phyloP scores from a whole-genome alignment of 2,113 vertebrate species.

The Asarcornis scutulata region DNA sequence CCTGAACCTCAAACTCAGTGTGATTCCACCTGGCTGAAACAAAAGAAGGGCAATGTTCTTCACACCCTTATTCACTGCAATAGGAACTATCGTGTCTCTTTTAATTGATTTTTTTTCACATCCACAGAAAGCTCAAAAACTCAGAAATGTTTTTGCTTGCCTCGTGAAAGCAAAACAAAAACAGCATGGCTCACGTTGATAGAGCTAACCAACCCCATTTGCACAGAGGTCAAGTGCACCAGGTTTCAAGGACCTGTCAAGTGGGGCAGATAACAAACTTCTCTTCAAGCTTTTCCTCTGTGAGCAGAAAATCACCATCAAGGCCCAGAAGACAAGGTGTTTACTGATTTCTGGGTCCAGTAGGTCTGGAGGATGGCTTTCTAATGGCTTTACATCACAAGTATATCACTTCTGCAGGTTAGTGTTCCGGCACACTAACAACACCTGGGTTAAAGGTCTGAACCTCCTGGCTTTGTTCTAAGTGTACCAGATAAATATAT shows the following conservation, averaged over 20 bases:
- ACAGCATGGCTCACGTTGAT: neutral
- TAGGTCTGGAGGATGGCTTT: neutral
- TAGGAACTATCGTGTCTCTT: neutral
- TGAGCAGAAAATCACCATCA: neutral
- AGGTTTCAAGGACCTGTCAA: neutral
- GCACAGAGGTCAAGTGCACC: neutral
- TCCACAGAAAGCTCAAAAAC: neutral
- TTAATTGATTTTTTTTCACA: neutral
- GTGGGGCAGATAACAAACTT: neutral
- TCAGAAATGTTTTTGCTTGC: neutral
- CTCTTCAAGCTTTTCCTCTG: neutral
- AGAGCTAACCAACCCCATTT: neutral
- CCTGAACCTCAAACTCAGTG: neutral
- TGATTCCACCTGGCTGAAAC: neutral
- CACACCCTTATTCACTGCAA: neutral
- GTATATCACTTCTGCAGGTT: neutral
- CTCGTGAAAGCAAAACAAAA: neutral
- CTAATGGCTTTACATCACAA: neutral
- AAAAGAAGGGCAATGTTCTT: neutral
- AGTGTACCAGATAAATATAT: neutral
- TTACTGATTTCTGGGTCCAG: neutral
- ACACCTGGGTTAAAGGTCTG: neutral
- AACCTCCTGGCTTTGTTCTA: neutral
- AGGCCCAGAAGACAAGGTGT: neutral
- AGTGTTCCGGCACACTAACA: neutral